Evolutionary conservation across 1,140 invertebrate species (phyloP).

Genomic region (Mamestra configurata): DNA sequence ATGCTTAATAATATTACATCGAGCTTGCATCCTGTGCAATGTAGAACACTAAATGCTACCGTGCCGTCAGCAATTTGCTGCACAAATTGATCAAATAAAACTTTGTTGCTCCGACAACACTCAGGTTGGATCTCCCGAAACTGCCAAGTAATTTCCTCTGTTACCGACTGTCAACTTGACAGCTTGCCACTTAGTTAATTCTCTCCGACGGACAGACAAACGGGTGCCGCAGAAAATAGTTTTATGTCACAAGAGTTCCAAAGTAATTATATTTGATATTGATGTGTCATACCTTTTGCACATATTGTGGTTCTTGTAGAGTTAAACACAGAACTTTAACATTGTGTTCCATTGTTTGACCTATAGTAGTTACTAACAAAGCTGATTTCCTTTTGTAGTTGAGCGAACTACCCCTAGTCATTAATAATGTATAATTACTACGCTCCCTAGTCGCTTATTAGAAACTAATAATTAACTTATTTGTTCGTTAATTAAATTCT

Average conservation of each 20-base stretch:
- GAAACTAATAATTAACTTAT: background rate
- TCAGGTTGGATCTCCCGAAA: slow-evolving; percentile 40
- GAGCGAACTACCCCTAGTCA: background rate
- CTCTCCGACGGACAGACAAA: slow-evolving; percentile 38
- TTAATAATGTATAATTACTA: slow-evolving; percentile 12
- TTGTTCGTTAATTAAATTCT: background rate
- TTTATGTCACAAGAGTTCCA: slow-evolving; percentile 9
- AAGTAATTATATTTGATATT: slow-evolving; percentile 25
- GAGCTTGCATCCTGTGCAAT: background rate
- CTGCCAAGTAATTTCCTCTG: slow-evolving; percentile 44
- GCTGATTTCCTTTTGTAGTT: slow-evolving; percentile 16
- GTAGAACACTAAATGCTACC: background rate
- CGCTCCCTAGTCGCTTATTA: background rate
- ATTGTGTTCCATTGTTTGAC: slow-evolving; percentile 32
- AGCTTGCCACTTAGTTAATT: slow-evolving; percentile 56
- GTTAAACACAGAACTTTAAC: slow-evolving; percentile 23
- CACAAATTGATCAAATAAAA: slow-evolving; percentile 36
- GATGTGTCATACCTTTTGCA: background rate
- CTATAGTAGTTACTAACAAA: slow-evolving; percentile 27
- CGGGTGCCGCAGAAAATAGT: slow-evolving; percentile 40
- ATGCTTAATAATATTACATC: background rate
- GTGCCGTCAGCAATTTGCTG: background rate
- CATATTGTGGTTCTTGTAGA: background rate
- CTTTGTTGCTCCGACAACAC: slow-evolving; percentile 39
- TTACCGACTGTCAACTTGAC: slow-evolving; percentile 48